Base-by-base conservation (phyloP, 2,113 vertebrate species). In the Phrynosoma blainvillii region DNA sequence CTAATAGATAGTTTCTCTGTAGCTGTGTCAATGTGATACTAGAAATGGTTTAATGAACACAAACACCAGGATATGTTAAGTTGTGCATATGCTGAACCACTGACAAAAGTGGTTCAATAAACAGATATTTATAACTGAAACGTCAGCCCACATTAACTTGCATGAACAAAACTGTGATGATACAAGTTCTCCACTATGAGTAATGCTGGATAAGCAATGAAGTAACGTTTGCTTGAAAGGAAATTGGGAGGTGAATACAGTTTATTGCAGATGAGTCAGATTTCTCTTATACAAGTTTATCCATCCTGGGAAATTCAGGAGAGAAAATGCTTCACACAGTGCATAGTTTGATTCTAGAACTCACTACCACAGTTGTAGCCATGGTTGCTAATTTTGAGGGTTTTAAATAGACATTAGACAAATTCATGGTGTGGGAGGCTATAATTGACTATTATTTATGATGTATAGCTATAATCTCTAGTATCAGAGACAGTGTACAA, bases 31-130 rank as follows among this genome's bases (percentile, higher is more conserved):
- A 1, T 23, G 5, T 62, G 71, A 32, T 1, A 27, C 23, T 59
- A 11, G 13, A 18, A 84, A 75, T 40, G 83, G 23, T 9, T 59
- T 27, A 20, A 12, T 74, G 3, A 23, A 47, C 23, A 25, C 27
- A 78, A 27, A 42, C 11, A 79, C 30, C 52, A 20, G 78, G 5
- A 9, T 25, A 36, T 75, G n/a, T 62, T 36, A 66, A 82, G 59
- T 23, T 66, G 62, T 12, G 13, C 21, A 36, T 59, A 74, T 10
- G n/a, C 23, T 13, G 13, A 74, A 84, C 23, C 21, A 75, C 16
- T 74, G n/a, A 40, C 13, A 75, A 84, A 75, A 84, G 47, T 54
- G 21, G n/a, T 84, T 40, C 23, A 85, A 81, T 42, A 74, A n/a
- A 56, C 42, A 10, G 36, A 42, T n/a, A 59, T 81, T 62, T 25